Evolutionary conservation across 2,888 invertebrate genomes (phyloP), one percentile per base, ranked within the genome.

Genomic region (Temnothorax rugatulus): DNA sequence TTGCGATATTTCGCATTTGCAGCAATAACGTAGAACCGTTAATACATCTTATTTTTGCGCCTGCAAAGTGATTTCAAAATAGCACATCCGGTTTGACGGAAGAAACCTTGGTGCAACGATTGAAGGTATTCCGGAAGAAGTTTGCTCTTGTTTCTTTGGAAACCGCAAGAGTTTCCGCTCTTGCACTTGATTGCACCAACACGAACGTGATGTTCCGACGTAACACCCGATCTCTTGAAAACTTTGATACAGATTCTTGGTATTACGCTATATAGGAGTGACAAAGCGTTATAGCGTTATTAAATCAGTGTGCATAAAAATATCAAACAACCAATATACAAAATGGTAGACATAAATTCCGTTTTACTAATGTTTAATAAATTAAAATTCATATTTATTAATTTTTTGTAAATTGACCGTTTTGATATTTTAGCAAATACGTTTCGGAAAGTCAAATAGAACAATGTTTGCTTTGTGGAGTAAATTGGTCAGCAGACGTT

Each of bases 141-240:
- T 77, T 84, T 81, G 71, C 25, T 76, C 52, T 77, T 29, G 9
- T 84, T 86, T 83, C 82, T 64, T 81, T 61, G 57, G 13, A 41
- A 82, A 59, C 73, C 52, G 68, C 76, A 71, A 61, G 18, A 66
- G 83, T 85, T 88, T 88, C 82, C 86, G 82, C 68, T 85, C 63
- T 66, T 61, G 73, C 66, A 85, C 69, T 82, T 59, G 74, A 73
- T 88, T 73, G 64, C 47, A 66, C 57, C 54, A 54, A 61, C 44
- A 86, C 38, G 83, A 85, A 71, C 63, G 64, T 75, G 52, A 71
- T 54, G 50, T 29, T 52, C 9, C 21, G 64, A 74, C 71, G 74
- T 73, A 74, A 63, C 77, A 76, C 29, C 50, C 69, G 50, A 21
- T 68, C 18, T 77, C 77, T 75, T 76, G 54, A 18, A 50, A 47